phyloP scores from a whole-genome alignment of 1,140 invertebrate species.

The Littorina saxatilis region DNA sequence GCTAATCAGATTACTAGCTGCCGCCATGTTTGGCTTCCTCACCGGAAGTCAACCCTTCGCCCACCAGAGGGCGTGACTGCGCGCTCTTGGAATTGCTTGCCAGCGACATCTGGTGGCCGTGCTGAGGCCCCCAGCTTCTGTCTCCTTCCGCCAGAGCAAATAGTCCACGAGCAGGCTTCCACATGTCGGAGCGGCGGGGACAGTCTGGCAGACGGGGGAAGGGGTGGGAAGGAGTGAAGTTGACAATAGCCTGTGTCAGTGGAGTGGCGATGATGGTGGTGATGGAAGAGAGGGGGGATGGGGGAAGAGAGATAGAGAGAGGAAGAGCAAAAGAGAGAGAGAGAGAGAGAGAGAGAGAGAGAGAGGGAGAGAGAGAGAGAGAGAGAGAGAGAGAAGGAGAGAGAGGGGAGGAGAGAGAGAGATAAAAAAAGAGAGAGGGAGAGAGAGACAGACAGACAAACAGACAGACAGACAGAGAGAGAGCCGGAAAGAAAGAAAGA shows the following conservation, averaged over 20 bases:
- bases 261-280: not conserved
- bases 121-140: not conserved
- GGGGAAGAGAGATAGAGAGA: slow-evolving; percentile 1
- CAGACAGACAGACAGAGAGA: too few relatives aligned
- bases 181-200: not conserved
- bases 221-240: not conserved
- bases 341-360: too few relatives aligned
- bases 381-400: too few relatives aligned
- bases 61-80: slow-evolving; percentile 37
- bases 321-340: not conserved
- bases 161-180: not conserved
- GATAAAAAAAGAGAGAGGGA: too few relatives aligned
- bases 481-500: too few relatives aligned
- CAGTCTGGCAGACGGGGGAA: not conserved
- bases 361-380: too few relatives aligned
- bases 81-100: slow-evolving; percentile 23
- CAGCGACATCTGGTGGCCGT: slow-evolving; percentile 35
- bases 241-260: not conserved
- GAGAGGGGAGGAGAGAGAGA: too few relatives aligned
- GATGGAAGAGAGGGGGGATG: not conserved
- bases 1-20: slow-evolving; percentile 36
- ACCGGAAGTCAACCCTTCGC: slow-evolving; percentile 32
- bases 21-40: slow-evolving; percentile 28
- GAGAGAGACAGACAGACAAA: too few relatives aligned
- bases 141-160: slow-evolving; percentile 13